Evolutionary conservation across 2,888 invertebrate species (phyloP).

Genomic region (Parnassius smintheus): DNA sequence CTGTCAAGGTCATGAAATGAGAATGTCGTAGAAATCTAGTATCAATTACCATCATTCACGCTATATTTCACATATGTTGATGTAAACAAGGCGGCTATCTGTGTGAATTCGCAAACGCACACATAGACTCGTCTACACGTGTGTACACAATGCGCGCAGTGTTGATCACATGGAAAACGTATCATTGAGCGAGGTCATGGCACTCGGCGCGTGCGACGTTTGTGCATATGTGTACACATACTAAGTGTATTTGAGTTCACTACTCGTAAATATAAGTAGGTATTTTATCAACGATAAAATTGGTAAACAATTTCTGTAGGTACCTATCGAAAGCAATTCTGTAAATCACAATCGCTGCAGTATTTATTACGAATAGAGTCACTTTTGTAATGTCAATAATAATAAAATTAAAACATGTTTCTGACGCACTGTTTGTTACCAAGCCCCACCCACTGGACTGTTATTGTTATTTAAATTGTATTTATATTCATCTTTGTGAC

Average conservation of each 20-base stretch:
- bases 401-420: no score
- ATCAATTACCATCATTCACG: slow-evolving; percentile 44
- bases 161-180: slow-evolving; percentile 38
- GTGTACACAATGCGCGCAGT: slow-evolving; percentile 11
- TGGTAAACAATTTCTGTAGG: slow-evolving; percentile 11
- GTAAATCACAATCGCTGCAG: no score
- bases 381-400: no score
- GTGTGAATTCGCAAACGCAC: slow-evolving; percentile 28
- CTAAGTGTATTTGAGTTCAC: slow-evolving; percentile 9
- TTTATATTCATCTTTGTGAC: no score
- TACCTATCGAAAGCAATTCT: no score
- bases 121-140: slow-evolving; percentile 2
- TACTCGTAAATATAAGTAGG: slow-evolving; percentile 4
- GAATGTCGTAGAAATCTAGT: slow-evolving; percentile 31
- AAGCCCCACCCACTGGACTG: no score
- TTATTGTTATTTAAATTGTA: no score
- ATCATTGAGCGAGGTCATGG: slow-evolving; percentile 80
- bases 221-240: slow-evolving; percentile 11
- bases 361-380: no score
- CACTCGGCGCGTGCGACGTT: slow-evolving; percentile 67
- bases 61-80: slow-evolving; percentile 55
- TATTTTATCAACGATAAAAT: slow-evolving; percentile 15
- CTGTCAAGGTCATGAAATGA: slow-evolving; percentile 8
- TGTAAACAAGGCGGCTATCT: slow-evolving; percentile 59
- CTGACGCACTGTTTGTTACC: no score